phyloP scores from a whole-genome alignment of 2,113 vertebrate genomes.

The Microtus richardsoni region DNA sequence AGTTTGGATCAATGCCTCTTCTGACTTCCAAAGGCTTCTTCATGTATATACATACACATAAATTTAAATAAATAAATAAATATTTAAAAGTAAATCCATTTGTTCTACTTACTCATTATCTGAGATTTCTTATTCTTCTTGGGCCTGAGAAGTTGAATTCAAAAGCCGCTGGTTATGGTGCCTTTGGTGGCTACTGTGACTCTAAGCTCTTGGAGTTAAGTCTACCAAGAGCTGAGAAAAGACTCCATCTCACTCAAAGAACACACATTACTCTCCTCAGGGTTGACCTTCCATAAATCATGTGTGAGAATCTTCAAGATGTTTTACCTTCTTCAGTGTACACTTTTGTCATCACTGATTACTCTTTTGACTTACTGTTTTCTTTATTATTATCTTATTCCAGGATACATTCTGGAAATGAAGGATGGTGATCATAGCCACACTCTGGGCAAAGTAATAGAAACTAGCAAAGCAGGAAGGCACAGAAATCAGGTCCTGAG shows the following conservation, averaged over 20 bases:
- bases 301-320: not conserved
- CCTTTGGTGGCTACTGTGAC: not conserved
- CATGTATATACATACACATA: not conserved
- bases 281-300: not conserved
- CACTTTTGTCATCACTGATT: constrained; percentile 5
- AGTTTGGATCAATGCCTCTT: not conserved
- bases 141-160: not conserved
- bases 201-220: not conserved
- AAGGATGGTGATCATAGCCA: not conserved
- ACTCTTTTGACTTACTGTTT: not conserved
- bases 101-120: not conserved
- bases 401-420: not conserved
- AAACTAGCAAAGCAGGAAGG: not conserved
- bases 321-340: not conserved
- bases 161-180: not conserved
- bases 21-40: not conserved
- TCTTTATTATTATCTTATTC: not conserved
- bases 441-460: not conserved
- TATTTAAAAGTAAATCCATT: not conserved
- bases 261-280: not conserved
- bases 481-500: not conserved
- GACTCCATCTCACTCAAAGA: too few relatives aligned
- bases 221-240: not conserved
- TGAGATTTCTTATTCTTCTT: not conserved
- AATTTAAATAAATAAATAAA: not conserved